Base-by-base conservation (phyloP, 1,140 invertebrate species). In the Thalassaphorura encarpata region DNA sequence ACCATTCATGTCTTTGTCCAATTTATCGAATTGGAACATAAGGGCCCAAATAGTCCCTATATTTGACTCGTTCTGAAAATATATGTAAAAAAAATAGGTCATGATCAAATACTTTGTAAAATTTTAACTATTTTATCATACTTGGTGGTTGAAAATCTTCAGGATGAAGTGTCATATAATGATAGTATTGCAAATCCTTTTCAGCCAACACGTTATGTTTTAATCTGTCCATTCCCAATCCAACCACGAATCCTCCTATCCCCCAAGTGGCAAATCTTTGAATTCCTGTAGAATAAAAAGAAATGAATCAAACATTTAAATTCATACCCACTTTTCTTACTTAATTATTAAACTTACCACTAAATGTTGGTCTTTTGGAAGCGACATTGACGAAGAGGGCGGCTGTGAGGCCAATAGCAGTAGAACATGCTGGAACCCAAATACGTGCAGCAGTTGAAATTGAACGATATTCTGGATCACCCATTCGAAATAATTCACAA, bases 121-220 rank as follows among this genome's bases (percentile, higher is more conserved):
- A 28, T 23, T 21, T n/a, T 23, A 33, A 18, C 26, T n/a, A 8
- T 13, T 29, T 29, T 53, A 24, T 11, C 26, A 50, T 47, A 66
- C 62, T 72, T 66, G 76, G 79, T 3, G 67, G 66, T 56, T 77
- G 75, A 64, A 85, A 85, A 68, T 83, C 80, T 62, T 84, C 82
- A 26, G 82, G 82, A 70, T 85, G 83, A 45, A 76, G 70, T 63
- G 76, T 74, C 57, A 85, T 75, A 62, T 85, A 85, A 70, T 84
- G 81, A 58, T 80, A 73, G 3, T 78, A 67, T n/a, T 79, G 71
- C 2, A 81, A 80, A 71, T 84, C 81, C 62, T 76, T 78, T 69
- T 80, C 80, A 11, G 76, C 77, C 52, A 70, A 59, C 62, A 75
- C 75, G 3, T 70, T 68, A 19, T 72, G 61, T 41, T 75, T 70